Evolutionary conservation across 2,797 vertebrate species (phyloP).

Genomic region (Lacerta viridis): DNA sequence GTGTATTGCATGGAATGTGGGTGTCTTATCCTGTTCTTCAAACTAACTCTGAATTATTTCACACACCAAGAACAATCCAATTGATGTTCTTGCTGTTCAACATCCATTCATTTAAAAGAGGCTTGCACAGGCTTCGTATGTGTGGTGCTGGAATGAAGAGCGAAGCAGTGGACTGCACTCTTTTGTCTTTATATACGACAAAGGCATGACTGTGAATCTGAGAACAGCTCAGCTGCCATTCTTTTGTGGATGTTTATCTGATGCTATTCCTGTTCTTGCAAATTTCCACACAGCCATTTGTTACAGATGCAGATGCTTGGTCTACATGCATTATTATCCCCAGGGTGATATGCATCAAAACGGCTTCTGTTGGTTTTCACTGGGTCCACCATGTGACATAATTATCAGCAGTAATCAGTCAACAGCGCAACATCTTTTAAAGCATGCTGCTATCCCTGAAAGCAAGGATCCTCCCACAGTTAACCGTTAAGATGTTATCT

Average conservation of each 20-base stretch:
- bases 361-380: slow-evolving; percentile 24
- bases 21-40: slow-evolving; percentile 30
- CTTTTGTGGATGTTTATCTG: slow-evolving; percentile 53
- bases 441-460: slow-evolving; percentile 35
- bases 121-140: not conserved
- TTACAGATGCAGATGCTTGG: slow-evolving; percentile 29
- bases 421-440: slow-evolving; percentile 45
- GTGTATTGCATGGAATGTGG: slow-evolving; percentile 1
- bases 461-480: slow-evolving; percentile 32
- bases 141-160: not conserved
- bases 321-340: slow-evolving; percentile 43
- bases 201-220: slow-evolving; percentile 62
- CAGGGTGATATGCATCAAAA: slow-evolving; percentile 43
- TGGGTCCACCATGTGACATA: slow-evolving; percentile 40
- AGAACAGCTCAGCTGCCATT: slow-evolving; percentile 41
- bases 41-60: slow-evolving; percentile 11
- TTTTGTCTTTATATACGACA: slow-evolving; percentile 33
- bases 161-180: not conserved
- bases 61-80: not conserved
- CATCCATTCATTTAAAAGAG: slow-evolving; percentile 5
- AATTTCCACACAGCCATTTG: slow-evolving; percentile 48
- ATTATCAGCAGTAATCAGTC: slow-evolving; percentile 52
- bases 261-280: slow-evolving; percentile 55
- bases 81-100: not conserved
- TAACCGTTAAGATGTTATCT: slow-evolving; percentile 34